Evolutionary conservation across 2,888 invertebrate species (phyloP).

Genomic region (Junonia oenone): DNA sequence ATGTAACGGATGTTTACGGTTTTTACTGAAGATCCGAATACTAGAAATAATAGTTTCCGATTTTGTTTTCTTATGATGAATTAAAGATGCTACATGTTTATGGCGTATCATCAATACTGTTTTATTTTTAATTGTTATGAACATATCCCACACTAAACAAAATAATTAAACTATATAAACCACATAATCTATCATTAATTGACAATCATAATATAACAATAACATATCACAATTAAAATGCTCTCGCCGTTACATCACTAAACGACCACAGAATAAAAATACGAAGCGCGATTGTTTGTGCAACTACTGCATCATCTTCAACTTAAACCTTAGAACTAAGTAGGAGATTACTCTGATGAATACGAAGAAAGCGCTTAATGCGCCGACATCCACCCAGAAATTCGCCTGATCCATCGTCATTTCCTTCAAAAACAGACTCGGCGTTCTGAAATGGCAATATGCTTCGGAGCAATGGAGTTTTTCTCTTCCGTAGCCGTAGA

Average conservation of each 20-base stretch:
- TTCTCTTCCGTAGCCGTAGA: conserved; percentile 92
- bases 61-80: no score
- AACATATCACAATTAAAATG: background rate
- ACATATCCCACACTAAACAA: no score
- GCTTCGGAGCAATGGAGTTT: conserved; percentile 89
- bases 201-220: no score
- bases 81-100: no score
- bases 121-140: no score
- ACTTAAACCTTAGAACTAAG: conserved; percentile 89
- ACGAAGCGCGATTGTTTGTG: conserved; percentile 37
- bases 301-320: conserved; percentile 77
- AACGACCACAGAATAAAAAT: conserved; percentile 26
- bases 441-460: conserved; percentile 91
- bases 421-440: conserved; percentile 90
- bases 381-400: conserved; percentile 91
- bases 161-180: no score
- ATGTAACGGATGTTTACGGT: background rate
- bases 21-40: no score
- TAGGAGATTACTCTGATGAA: conserved; percentile 88
- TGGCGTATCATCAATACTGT: no score
- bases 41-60: no score
- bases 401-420: conserved; percentile 89
- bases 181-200: no score
- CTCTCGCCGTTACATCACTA: conserved; percentile 6
- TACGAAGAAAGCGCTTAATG: conserved; percentile 89